Conservation (phyloP, 92 coral and sea anemone genomes). For the Zoanthus sociatus region DNA sequence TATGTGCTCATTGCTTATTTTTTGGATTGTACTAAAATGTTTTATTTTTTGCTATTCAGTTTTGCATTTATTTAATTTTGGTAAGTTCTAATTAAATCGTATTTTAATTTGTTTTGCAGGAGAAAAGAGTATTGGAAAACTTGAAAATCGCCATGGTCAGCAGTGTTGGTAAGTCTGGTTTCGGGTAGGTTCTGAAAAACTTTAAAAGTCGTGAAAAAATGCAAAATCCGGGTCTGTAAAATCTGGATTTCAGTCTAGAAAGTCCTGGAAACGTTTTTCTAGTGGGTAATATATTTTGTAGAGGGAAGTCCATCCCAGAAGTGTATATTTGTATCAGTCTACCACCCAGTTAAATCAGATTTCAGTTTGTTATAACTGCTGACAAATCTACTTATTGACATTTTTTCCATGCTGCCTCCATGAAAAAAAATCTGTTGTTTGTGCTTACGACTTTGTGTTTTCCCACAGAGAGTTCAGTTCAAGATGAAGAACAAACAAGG, state of each 20-base stretch:
- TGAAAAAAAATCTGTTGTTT: neutral
- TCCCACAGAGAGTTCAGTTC: slow-evolving; percentile 27
- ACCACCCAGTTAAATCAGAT: too few species aligned
- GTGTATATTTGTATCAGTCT: too few species aligned
- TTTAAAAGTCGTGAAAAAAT: neutral
- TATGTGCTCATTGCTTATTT: neutral
- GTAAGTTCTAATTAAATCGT: neutral
- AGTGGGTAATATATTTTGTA: too few species aligned
- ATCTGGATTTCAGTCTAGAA: too few species aligned
- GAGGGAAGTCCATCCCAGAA: too few species aligned
- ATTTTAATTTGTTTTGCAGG: slow-evolving; percentile 30
- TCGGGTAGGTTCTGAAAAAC: neutral
- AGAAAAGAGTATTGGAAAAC: slow-evolving; percentile 19
- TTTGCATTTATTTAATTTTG: neutral
- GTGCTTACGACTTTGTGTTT: neutral
- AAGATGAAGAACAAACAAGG: slow-evolving; percentile 50
- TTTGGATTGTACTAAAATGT: neutral
- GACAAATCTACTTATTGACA: too few species aligned
- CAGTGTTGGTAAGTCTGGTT: slow-evolving; percentile 29
- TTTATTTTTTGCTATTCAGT: too few species aligned
- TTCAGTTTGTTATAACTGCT: too few species aligned
- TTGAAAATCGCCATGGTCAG: slow-evolving; percentile 6
- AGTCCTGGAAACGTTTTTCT: too few species aligned
- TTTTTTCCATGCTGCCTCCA: neutral
- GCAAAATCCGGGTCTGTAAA: neutral